These are phyloP conservation scores for Chaitophorus viminalis DNA, from an alignment of 2,888 invertebrate species.

Conservation along the genomic window DNA sequence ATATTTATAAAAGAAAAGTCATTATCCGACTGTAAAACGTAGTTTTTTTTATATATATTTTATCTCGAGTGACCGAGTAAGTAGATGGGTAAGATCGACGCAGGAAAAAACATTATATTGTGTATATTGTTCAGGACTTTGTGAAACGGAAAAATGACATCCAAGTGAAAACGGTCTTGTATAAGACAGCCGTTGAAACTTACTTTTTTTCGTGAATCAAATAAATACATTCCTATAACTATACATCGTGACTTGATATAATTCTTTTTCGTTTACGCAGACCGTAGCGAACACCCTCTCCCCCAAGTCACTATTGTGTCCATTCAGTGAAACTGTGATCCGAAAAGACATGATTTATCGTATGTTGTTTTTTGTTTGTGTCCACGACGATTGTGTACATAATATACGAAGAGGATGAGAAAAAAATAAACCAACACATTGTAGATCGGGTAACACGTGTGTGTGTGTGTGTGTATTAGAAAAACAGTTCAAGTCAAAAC, in stretches of 20 bases:
- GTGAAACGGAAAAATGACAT: constrained; percentile 36
- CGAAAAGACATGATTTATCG: constrained; percentile 61
- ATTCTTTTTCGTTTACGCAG: constrained; percentile 49
- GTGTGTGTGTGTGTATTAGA: background rate
- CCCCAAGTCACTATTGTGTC: constrained; percentile 53
- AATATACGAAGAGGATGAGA: constrained; percentile 39
- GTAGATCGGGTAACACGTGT: constrained; percentile 40
- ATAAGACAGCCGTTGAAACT: background rate
- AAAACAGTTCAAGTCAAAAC: constrained; percentile 59
- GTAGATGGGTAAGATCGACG: background rate
- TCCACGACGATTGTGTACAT: constrained; percentile 15
- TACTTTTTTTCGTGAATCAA: constrained; percentile 45
- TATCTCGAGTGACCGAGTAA: background rate
- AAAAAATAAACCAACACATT: constrained; percentile 44
- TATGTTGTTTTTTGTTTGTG: constrained; percentile 53
- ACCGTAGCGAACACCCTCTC: constrained; percentile 37
- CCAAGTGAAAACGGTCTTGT: constrained; percentile 38
- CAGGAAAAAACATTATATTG: constrained; percentile 6
- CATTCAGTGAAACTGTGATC: constrained; percentile 38
- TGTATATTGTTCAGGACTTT: constrained; percentile 18
- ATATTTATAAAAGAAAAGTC: background rate
- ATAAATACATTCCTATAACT: constrained; percentile 57
- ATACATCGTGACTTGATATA: constrained; percentile 54
- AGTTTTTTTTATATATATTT: background rate
- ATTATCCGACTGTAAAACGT: background rate